Conservation (phyloP, 2,888 invertebrate genomes). For the Cheilosia scutellata region DNA sequence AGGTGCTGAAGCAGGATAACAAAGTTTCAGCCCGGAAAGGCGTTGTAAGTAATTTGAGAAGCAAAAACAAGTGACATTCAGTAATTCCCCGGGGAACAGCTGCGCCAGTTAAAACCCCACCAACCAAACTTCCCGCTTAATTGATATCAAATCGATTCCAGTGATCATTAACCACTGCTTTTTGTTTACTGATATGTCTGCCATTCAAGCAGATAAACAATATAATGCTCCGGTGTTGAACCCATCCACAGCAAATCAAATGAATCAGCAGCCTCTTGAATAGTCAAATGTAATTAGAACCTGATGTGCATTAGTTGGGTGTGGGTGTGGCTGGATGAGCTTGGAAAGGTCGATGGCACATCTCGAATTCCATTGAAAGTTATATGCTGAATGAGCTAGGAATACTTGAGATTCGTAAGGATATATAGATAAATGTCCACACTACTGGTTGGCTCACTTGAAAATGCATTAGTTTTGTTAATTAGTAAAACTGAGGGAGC, state of each 20-base stretch:
- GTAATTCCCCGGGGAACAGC: not conserved
- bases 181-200: conserved; percentile 31
- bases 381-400: not conserved
- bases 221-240: conserved; percentile 2
- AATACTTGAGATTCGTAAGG: not conserved
- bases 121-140: not conserved
- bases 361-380: conserved; percentile 25
- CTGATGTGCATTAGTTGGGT: conserved; percentile 38
- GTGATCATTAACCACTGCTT: conserved; percentile 2
- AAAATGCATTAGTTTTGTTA: conserved; percentile 47
- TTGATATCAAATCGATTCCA: conserved; percentile 37
- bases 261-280: conserved; percentile 29
- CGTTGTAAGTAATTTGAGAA: not conserved
- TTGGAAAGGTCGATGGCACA: conserved; percentile 24
- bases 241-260: conserved; percentile 27
- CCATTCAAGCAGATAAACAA: conserved; percentile 27
- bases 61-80: not conserved
- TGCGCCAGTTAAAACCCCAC: conserved; percentile 1
- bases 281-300: conserved; percentile 63
- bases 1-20: no score
- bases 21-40: no score
- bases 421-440: not conserved
- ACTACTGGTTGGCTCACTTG: conserved; percentile 18
- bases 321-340: not conserved
- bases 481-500: conserved; percentile 35